phyloP scores from a whole-genome alignment of 2,113 vertebrate genomes.

The Zosterops pallidus region DNA sequence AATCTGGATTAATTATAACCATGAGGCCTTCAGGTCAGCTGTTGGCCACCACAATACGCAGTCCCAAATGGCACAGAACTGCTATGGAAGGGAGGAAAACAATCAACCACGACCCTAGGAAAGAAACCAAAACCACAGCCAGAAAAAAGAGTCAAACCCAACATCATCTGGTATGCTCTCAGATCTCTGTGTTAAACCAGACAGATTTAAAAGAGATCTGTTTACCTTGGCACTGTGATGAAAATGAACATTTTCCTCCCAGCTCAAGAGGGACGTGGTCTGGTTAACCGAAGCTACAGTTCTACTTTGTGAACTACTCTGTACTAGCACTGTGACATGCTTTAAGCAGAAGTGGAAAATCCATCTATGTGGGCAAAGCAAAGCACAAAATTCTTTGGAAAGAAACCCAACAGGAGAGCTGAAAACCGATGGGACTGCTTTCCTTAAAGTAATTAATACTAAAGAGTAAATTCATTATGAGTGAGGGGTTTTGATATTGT shows the following conservation, averaged over 20 bases:
- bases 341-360: neutral
- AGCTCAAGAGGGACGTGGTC: neutral
- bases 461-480: neutral
- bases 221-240: neutral
- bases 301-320: neutral
- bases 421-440: neutral
- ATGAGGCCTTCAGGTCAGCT: neutral
- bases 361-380: neutral
- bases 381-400: neutral
- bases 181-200: neutral
- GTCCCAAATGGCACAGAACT: neutral
- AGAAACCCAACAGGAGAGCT: neutral
- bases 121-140: neutral
- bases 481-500: neutral
- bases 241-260: neutral
- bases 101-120: neutral
- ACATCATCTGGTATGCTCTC: neutral
- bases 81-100: neutral
- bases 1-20: neutral
- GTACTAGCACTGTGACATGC: neutral
- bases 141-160: neutral
- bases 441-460: neutral
- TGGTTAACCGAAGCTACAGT: neutral
- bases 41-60: neutral
- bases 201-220: neutral